Base-by-base conservation (phyloP, 2,888 invertebrate species). In the Malthinus seriepunctatus region DNA sequence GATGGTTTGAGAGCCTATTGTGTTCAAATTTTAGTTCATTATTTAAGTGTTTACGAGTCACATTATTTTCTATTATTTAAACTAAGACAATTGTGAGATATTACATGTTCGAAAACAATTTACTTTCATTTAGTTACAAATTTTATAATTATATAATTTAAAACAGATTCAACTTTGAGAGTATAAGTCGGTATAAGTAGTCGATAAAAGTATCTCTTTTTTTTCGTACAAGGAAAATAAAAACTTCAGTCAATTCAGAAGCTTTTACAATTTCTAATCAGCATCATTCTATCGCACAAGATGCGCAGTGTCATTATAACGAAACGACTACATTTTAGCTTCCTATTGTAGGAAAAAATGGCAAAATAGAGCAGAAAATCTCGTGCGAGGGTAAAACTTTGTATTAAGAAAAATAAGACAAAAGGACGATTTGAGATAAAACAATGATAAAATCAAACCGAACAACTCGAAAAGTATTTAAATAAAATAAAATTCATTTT, bases 221-320 rank as follows among this genome's bases (percentile, higher is more conserved):
- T 23, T 23, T 23, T 23, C 23, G 3, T 23, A 3, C 23, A 23
- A 23, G 23, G 5, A 23, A 23, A 23, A 23, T 5, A 23, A 23
- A n/a, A 23, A 23, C 23, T 23, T 23, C 23, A 23, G 23, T 23
- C 14, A 42, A 42, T 42, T n/a, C 39, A 14, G 23, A 42, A 42
- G 23, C 39, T 42, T 42, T 42, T 42, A 42, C 39, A 42, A 42
- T 42, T 42, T 23, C 10, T 42, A 42, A 42, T 42, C 39, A 42
- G 9, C 14, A 15, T 15, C 39, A 42, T 42, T 42, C 23, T 42
- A 42, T 42, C 39, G 39, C 39, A 42, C 39, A 42, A 42, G 39
- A 42, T 15, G 39, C 39, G 39, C 39, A 42, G 39, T 15, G 15
- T 42, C 39, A 15, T 42, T 42, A 42, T 23, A 23, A 23, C 6